Percentiles rank a stretch among this genome's conserved stretches.
Evolutionary conservation across 2,797 vertebrate genomes (phyloP).

Genomic region (Eremophila alpestris): DNA sequence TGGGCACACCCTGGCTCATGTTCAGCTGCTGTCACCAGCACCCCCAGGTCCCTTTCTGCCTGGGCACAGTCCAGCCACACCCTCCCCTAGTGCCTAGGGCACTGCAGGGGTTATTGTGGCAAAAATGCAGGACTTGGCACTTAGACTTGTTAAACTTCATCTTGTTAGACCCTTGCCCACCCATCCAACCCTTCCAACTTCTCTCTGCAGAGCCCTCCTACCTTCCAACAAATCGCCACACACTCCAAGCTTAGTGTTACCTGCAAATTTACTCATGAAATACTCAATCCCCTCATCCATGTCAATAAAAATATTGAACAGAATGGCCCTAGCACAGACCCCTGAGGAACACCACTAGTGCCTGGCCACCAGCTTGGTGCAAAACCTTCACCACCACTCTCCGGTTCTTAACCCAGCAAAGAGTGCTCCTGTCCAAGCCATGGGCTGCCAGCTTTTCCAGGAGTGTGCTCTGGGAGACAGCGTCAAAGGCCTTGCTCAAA

Average conservation of each 20-base stretch:
- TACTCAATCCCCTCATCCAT: too few species aligned
- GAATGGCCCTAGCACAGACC: background rate
- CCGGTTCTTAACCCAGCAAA: background rate
- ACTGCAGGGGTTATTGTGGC: background rate
- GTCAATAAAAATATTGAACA: background rate
- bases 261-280: background rate
- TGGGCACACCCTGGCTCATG: background rate
- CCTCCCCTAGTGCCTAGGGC: fast-evolving
- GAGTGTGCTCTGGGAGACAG: background rate
- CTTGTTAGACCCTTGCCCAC: background rate
- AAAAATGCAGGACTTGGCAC: background rate
- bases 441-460: background rate
- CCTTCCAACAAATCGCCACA: background rate
- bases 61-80: background rate
- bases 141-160: background rate
- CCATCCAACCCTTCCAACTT: background rate
- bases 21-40: fast-evolving
- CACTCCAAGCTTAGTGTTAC: fast-evolving
- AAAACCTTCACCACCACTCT: background rate
- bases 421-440: background rate
- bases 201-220: background rate
- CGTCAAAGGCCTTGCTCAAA: background rate
- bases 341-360: background rate
- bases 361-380: background rate
- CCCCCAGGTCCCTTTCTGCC: background rate